Base-by-base conservation (phyloP, 1,140 invertebrate species). In the Cryptotermes secundus region DNA sequence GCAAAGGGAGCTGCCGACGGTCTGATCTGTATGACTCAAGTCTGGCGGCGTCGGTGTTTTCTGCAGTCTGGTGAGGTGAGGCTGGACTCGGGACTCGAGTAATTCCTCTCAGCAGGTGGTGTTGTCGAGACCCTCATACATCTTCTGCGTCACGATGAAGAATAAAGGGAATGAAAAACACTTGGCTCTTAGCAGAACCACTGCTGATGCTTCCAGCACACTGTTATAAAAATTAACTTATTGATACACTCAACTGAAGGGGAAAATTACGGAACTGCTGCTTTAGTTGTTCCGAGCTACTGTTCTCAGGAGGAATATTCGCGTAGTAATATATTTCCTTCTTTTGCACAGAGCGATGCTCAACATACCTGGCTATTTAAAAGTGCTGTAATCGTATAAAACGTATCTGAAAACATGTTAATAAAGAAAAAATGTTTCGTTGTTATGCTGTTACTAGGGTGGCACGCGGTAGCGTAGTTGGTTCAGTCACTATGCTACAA, bases 101-200 rank as follows among this genome's bases (percentile, higher is more conserved):
- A 72, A 72, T 72, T 72, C 59, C 59, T 72, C 59, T 26, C 59
- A 72, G 59, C 59, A 72, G 59, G 59, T 72, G 59, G n/a, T 72
- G 59, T 72, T 72, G 59, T 72, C 59, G 59, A 72, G 59, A 72
- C 59, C 59, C 59, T 72, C 26, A 72, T 72, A 72, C 59, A 72
- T 72, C 59, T 31, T 72, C 59, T 72, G 59, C 59, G 31, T 72
- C 59, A 72, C 59, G 59, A 72, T 10, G 59, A 72, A 72, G 59
- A 72, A 72, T 72, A 72, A 72, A 72, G 26, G 31, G 26, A 26
- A 72, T 72, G 53, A 72, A 72, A 72, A 72, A 72, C 59, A 31
- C 26, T 72, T 72, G 59, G n/a, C 59, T 72, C 7, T 72, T n/a
- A 72, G 26, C 59, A 72, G 26, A 72, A 31, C 59, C n/a, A 72